phyloP scores from a whole-genome alignment of 2,888 invertebrate species.

The Bombyx huttoni region DNA sequence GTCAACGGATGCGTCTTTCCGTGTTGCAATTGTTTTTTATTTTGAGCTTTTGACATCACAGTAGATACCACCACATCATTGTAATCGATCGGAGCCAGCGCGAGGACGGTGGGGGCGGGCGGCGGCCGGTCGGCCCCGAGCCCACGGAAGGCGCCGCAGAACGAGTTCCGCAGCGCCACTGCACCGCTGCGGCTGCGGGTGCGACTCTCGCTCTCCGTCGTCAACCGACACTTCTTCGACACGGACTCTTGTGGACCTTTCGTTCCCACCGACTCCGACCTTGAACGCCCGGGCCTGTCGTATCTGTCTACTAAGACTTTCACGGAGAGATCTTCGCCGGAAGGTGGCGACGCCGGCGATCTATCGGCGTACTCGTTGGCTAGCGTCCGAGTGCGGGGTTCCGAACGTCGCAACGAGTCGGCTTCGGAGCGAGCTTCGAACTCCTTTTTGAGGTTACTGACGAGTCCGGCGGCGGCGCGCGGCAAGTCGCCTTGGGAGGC shows the following conservation, averaged over 20 bases:
- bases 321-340: slow-evolving; percentile 79
- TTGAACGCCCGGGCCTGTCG: slow-evolving; percentile 55
- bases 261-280: slow-evolving; percentile 27
- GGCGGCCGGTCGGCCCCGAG: slow-evolving; percentile 41
- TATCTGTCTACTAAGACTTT: slow-evolving; percentile 83
- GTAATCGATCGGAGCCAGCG: slow-evolving; percentile 56
- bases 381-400: slow-evolving; percentile 20
- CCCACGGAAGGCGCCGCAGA: slow-evolving; percentile 26
- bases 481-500: slow-evolving; percentile 57
- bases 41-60: slow-evolving; percentile 80
- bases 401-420: slow-evolving; percentile 22
- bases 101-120: slow-evolving; percentile 45
- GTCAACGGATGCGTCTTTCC: slow-evolving; percentile 94
- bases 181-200: slow-evolving; percentile 24
- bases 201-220: slow-evolving; percentile 17
- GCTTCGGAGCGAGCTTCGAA: slow-evolving; percentile 79
- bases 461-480: slow-evolving; percentile 77
- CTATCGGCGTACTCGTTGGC: slow-evolving; percentile 19
- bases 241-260: slow-evolving; percentile 15
- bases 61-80: slow-evolving; percentile 76
- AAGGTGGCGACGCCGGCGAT: slow-evolving; percentile 77
- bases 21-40: slow-evolving; percentile 88
- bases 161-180: slow-evolving; percentile 27
- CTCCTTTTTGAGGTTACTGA: slow-evolving; percentile 88
- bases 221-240: slow-evolving; percentile 16